Evolutionary conservation across 2,888 invertebrate genomes (phyloP), one percentile per base, ranked within the genome.

Genomic region (Heliconius charithonia): DNA sequence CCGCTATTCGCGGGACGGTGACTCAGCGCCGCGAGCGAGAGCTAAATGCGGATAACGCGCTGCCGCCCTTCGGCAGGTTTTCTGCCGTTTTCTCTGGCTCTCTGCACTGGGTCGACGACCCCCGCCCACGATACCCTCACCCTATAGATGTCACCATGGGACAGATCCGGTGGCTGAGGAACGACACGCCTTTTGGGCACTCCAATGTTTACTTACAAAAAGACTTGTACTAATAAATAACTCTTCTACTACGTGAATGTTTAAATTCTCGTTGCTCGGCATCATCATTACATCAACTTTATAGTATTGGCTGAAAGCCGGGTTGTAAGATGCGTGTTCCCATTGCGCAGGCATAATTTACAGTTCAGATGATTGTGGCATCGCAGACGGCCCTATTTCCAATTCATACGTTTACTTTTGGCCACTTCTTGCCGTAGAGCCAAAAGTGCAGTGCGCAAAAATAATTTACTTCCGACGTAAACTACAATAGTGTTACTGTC

Each of bases 21-120:
- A 95, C 90, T 95, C 95, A 95, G 90, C 90, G 87, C 86, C 92
- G 92, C 91, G 91, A 92, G 92, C 88, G 92, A 91, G 92, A 91
- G 95, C 95, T 95, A 95, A 92, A 95, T 91, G 94, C 93, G 94
- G 95, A 93, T 89, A 85, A 91, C 91, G 93, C 90, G 93, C 93
- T 91, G 94, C 86, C 86, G 86, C 87, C 94, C 94, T 95, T 94
- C 93, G 92, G 88, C 90, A 93, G 94, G 91, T 93, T 93, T 92
- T 91, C 91, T 92, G 91, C 92, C 91, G 91, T 90, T 90, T 89
- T 89, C 91, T 90, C 90, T 89, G 90, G 91, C 85, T 85, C 88
- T 87, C 87, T 86, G 91, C 90, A 89, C 85, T 87, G 90, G 94
- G 94, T 94, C 94, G 93, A 89, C 92, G 94, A 94, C 93, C 94